Base-by-base conservation (phyloP, 2,113 vertebrate genomes). In the Ctenomys sociabilis region DNA sequence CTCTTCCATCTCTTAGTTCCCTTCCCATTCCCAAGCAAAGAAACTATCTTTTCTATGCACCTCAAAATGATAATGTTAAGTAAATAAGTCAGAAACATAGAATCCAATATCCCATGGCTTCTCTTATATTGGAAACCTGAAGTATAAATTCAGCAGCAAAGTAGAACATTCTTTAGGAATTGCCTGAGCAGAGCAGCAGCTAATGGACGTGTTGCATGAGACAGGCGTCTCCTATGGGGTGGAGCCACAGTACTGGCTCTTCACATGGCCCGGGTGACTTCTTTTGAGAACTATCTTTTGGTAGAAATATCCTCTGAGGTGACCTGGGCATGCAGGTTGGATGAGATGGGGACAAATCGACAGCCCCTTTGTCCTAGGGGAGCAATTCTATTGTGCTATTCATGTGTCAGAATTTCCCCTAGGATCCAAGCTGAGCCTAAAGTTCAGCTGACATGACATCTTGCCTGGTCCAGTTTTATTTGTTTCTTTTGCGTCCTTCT, bases 401-500 rank as follows among this genome's bases (percentile, higher is more conserved):
- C 49, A 82, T 14, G 26, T 26, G 7, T 5, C 45, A 89, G 72
- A 77, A 72, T 88, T 82, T 85, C 7, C 91, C 32, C 30, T 3
- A 37, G 49, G 19, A 30, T 77, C 30, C 30, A 37, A 28, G 28
- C 12, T 57, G 54, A 78, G 43, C 9, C 37, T 57, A 17, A 84
- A 13, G 28, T 54, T 57, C 35, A 49, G 72, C 35, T 57, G 30
- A 2, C 22, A 24, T 35, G 30, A 37, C n/a, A 21, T 9, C 30
- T 81, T 59, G 32, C 21, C 30, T 13, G 22, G 21, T 1, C 5
- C n/a, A 68, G 1, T 52, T 28, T 52, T 40, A 64, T 35, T 64
- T 3, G 11, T 66, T 61, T 85, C n/a, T 52, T 7, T 88, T 11
- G 2, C 0, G 24, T 3, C 0, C 26, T 57, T 17, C 0, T 30